These are phyloP conservation scores for Setipinna tenuifilis DNA, from an alignment of 2,797 vertebrate genomes.

Conservation along the genomic window DNA sequence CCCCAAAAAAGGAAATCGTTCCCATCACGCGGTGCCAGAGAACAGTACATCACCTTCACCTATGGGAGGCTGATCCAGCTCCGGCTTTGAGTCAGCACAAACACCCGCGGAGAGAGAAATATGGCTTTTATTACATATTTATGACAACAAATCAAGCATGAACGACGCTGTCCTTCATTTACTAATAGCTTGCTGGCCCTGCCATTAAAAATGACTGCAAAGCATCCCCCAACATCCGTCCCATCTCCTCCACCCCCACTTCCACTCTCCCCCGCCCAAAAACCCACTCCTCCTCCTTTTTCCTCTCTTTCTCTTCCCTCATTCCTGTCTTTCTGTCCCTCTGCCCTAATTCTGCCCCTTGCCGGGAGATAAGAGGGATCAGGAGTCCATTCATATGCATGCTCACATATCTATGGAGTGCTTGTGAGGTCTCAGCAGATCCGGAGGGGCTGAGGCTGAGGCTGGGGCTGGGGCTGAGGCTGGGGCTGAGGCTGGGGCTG, in stretches of 20 bases:
- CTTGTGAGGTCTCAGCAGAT: conserved; percentile 68
- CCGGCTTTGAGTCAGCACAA: conserved; percentile 20
- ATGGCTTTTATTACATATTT: conserved; percentile 59
- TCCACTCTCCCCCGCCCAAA: conserved; percentile 21
- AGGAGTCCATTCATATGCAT: conserved; percentile 75
- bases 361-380: conserved; percentile 73
- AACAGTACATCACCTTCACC: conserved; percentile 28
- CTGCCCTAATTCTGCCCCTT: conserved; percentile 69
- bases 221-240: conserved; percentile 63
- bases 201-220: conserved; percentile 33
- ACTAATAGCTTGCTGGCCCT: conserved; percentile 63
- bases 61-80: neutral
- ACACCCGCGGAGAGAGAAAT: conserved; percentile 41
- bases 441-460: conserved; percentile 27
- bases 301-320: neutral
- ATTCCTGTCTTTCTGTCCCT: neutral
- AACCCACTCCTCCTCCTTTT: neutral
- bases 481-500: too few species aligned
- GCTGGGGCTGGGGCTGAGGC: too few species aligned
- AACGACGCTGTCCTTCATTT: conserved; percentile 57
- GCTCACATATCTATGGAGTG: conserved; percentile 65
- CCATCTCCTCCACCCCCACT: conserved; percentile 52
- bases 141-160: conserved; percentile 62
- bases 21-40: conserved; percentile 30
- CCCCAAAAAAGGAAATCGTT: conserved; percentile 1